Conservation (phyloP, 2,888 invertebrate genomes). For the Agriopis aurantiaria region DNA sequence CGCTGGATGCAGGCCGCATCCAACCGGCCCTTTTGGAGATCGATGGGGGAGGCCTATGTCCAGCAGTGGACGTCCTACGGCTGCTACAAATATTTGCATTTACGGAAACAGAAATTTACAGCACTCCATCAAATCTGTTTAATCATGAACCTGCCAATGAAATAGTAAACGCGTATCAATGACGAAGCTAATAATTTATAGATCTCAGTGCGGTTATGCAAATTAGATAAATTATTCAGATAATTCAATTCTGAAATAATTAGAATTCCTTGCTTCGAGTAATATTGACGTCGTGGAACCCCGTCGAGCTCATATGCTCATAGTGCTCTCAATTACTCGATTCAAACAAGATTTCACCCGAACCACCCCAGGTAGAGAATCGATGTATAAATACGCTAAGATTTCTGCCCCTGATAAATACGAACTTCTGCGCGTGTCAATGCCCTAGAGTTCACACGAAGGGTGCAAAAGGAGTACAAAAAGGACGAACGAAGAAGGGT, state of each 20-base stretch:
- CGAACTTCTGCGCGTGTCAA: conserved; percentile 60
- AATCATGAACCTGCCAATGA: conserved; percentile 18
- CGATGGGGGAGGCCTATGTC: too few relatives aligned
- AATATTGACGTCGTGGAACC: conserved; percentile 31
- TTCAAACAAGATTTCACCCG: conserved; percentile 39
- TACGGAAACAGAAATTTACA: background rate
- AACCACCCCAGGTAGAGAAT: conserved; percentile 54
- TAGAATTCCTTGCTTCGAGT: conserved; percentile 24
- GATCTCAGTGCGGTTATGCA: conserved; percentile 25
- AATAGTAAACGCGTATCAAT: conserved; percentile 25
- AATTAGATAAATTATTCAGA: conserved; percentile 35
- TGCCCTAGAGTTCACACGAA: conserved; percentile 64
- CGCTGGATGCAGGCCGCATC: too few relatives aligned
- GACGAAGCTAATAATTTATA: conserved; percentile 27
- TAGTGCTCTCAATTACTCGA: conserved; percentile 42
- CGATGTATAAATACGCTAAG: conserved; percentile 51
- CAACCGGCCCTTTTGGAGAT: too few relatives aligned
- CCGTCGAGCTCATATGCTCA: conserved; percentile 34
- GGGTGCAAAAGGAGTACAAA: conserved; percentile 61
- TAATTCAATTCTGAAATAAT: conserved; percentile 27
- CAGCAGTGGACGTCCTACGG: too few relatives aligned
- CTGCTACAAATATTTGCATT: background rate
- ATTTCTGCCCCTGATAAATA: conserved; percentile 56
- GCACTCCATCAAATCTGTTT: conserved; percentile 3
- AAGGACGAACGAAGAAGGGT: conserved; percentile 60